phyloP scores from a whole-genome alignment of 2,113 vertebrate genomes.

The Apus apus region DNA sequence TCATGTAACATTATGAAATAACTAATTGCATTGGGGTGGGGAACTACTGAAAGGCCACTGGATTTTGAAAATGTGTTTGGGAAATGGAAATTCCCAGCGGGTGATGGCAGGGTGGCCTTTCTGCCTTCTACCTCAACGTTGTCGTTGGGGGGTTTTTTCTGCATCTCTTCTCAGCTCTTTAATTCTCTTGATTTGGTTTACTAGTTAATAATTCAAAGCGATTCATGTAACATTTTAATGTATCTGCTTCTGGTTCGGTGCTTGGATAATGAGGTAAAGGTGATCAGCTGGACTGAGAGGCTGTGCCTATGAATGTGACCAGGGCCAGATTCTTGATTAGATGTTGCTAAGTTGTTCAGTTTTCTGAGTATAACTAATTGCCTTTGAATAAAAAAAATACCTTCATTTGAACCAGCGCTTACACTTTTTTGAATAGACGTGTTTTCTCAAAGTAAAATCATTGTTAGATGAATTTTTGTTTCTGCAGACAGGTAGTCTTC shows the following conservation, averaged over 20 bases:
- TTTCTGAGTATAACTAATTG: not conserved
- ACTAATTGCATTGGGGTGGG: not conserved
- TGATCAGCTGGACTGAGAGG: not conserved
- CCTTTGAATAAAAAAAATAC: not conserved
- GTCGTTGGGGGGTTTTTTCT: not conserved
- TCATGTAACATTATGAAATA: slow-evolving; percentile 35
- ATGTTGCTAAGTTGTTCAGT: not conserved
- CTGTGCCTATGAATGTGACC: not conserved
- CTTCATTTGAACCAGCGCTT: not conserved
- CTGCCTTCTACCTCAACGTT: not conserved
- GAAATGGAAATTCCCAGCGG: not conserved
- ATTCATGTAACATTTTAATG: not conserved
- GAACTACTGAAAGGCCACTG: slow-evolving; percentile 45
- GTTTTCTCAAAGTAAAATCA: not conserved
- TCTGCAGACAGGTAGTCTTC: not conserved
- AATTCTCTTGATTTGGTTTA: not conserved
- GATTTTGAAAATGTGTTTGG: not conserved
- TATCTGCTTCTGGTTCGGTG: not conserved
- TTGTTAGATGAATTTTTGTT: not conserved
- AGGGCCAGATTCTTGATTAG: not conserved
- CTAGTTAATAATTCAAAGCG: not conserved
- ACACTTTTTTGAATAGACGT: not conserved
- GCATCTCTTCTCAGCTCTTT: not conserved
- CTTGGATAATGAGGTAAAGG: not conserved
- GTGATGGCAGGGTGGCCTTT: not conserved